A percentile compares a stretch with the other conserved stretches of the same genome.
Conservation (phyloP, 2,113 vertebrate genomes). For the Octodon degus region DNA sequence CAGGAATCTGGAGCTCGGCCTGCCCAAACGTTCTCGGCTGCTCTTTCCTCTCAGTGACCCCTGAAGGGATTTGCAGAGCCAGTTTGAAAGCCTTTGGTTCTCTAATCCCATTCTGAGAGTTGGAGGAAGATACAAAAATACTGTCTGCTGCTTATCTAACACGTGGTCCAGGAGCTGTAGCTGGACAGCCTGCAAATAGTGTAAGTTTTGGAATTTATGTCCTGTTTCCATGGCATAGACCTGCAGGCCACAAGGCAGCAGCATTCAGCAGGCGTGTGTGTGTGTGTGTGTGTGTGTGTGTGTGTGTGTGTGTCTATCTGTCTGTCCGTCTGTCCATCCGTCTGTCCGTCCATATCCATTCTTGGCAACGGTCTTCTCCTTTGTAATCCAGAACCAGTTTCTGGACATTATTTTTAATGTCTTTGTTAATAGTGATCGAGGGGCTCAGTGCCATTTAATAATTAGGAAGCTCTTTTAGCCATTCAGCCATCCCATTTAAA, state of each 20-base stretch:
- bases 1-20: not conserved
- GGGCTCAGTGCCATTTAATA: not conserved
- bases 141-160: not conserved
- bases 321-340: no score
- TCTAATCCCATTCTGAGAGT: conserved; percentile 17
- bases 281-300: not conserved
- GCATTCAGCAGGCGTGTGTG: not conserved
- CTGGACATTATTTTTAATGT: conserved; percentile 18
- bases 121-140: not conserved
- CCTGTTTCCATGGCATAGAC: not conserved
- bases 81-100: not conserved
- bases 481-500: conserved; percentile 3
- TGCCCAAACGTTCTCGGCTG: not conserved
- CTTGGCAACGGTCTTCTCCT: not conserved
- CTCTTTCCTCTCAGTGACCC: not conserved
- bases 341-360: not conserved
- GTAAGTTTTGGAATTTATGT: not conserved
- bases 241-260: not conserved
- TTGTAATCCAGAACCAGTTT: not conserved
- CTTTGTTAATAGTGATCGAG: conserved; percentile 40
- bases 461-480: conserved; percentile 21
- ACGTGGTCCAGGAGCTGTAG: not conserved
- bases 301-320: no score
- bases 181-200: not conserved
- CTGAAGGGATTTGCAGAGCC: not conserved